Percentiles rank a stretch among this genome's conserved stretches.
Conservation (phyloP, 2,113 vertebrate species). For the Poicephalus gulielmi region DNA sequence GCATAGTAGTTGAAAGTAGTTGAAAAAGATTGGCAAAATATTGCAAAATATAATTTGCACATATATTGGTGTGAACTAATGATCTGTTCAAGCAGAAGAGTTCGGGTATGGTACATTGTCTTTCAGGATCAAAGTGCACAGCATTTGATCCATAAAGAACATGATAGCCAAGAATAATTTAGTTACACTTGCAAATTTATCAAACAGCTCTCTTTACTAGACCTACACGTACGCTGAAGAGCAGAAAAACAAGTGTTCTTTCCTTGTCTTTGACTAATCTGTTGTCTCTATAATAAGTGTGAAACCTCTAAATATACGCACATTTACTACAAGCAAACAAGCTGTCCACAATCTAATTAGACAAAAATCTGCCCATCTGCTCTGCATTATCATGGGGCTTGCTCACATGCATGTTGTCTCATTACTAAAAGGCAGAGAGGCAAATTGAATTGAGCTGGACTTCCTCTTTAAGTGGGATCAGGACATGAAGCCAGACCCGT, state of each 20-base stretch:
- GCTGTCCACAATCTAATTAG: slow-evolving; percentile 81
- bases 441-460: slow-evolving; percentile 83
- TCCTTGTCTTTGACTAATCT: slow-evolving; percentile 60
- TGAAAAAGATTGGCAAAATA: background rate
- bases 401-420: slow-evolving; percentile 72
- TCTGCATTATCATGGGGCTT: slow-evolving; percentile 76
- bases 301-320: slow-evolving; percentile 76
- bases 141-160: background rate
- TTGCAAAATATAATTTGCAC: background rate
- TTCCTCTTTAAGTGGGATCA: slow-evolving; percentile 78
- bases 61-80: background rate
- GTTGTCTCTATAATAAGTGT: slow-evolving; percentile 76
- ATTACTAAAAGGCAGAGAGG: slow-evolving; percentile 78
- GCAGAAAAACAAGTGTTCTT: background rate
- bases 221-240: background rate
- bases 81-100: background rate
- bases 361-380: slow-evolving; percentile 85
- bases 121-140: background rate
- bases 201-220: slow-evolving; percentile 14
- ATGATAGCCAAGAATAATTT: background rate
- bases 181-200: slow-evolving; percentile 27
- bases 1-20: background rate
- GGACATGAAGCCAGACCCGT: slow-evolving; percentile 84
- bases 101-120: background rate
- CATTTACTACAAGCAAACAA: slow-evolving; percentile 72